Evolutionary conservation across 2,113 vertebrate species (phyloP).

Genomic region (Okapia johnstoni): DNA sequence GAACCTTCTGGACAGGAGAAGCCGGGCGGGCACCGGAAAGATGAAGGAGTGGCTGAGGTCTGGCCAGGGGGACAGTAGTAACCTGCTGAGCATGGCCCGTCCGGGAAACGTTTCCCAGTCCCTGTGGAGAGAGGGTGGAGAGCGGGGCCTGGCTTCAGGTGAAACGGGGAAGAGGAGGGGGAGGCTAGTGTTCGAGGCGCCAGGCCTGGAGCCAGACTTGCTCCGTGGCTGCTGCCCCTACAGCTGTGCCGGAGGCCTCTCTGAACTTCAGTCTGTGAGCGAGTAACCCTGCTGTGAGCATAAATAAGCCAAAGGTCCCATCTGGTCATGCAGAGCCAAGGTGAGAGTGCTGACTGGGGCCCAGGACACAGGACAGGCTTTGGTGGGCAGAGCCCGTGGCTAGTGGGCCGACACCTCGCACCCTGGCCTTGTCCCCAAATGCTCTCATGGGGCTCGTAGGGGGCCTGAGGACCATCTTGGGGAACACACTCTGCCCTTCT

Average conservation of each 20-base stretch:
- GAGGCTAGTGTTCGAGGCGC: not conserved
- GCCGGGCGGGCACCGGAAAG: not conserved
- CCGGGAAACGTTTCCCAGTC: conserved; percentile 11
- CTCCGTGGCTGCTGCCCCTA: not conserved
- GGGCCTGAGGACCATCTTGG: not conserved
- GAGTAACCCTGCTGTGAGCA: not conserved
- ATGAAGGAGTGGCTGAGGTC: conserved; percentile 7
- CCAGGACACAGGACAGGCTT: not conserved
- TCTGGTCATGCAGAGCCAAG: not conserved
- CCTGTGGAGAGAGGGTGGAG: not conserved
- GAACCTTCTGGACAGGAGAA: conserved; percentile 72
- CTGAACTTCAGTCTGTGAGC: not conserved
- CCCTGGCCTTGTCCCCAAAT: not conserved
- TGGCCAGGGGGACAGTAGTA: conserved; percentile 71
- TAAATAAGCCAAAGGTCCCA: not conserved
- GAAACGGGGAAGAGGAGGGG: not conserved
- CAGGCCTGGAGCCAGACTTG: not conserved
- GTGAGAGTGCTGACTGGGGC: not conserved
- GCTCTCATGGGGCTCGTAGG: fast-evolving
- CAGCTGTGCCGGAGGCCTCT: not conserved
- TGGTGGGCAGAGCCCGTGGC: fast-evolving
- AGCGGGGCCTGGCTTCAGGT: not conserved
- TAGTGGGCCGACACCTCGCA: fast-evolving
- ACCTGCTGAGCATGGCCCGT: conserved; percentile 30
- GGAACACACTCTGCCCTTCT: too few relatives aligned